These are phyloP conservation scores for Hybognathus amarus DNA, from an alignment of 2,797 vertebrate genomes.

Conservation along the genomic window DNA sequence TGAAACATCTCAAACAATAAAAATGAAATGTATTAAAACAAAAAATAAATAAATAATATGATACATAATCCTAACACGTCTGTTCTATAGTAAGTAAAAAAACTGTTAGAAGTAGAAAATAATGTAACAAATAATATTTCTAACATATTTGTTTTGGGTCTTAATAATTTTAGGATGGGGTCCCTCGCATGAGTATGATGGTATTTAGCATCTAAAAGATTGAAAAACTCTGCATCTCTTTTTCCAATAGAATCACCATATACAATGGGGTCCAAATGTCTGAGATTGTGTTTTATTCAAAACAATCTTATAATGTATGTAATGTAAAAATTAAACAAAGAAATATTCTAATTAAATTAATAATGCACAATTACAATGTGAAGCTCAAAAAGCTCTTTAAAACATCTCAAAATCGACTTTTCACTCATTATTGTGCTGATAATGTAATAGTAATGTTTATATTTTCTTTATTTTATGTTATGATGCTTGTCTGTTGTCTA, in stretches of 20 bases:
- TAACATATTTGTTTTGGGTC: neutral
- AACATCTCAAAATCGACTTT: neutral
- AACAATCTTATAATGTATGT: neutral
- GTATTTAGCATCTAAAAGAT: neutral
- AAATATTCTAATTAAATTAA: neutral
- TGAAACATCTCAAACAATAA: too few relatives aligned
- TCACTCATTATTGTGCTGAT: neutral
- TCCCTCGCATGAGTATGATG: too few relatives aligned
- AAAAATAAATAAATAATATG: neutral
- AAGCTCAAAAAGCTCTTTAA: neutral
- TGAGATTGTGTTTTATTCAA: neutral
- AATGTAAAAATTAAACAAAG: too few relatives aligned
- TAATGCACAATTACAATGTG: neutral
- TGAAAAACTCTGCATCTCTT: neutral
- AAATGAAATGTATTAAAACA: too few relatives aligned
- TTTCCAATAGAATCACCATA: too few relatives aligned
- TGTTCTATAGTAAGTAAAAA: neutral
- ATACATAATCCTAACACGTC: neutral
- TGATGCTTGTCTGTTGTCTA: too few relatives aligned
- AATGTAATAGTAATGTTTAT: too few relatives aligned
- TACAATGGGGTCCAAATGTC: neutral
- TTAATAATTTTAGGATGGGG: neutral
- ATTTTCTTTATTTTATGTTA: too few relatives aligned
- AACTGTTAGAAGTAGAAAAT: neutral
- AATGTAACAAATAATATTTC: neutral